Conservation (phyloP, 2,113 vertebrate species). For the Bagarius yarrelli region DNA sequence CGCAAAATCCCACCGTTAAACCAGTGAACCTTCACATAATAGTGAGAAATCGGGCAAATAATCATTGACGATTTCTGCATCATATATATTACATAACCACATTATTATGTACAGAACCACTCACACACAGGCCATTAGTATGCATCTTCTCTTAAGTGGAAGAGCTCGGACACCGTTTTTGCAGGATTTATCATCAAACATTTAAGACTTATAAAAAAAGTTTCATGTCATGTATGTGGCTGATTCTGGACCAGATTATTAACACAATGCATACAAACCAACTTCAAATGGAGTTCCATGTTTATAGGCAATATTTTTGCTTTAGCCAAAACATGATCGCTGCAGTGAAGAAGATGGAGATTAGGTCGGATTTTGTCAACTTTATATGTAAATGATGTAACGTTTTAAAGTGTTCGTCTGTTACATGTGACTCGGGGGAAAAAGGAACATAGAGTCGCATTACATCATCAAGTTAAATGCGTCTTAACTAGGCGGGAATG, state of each 20-base stretch:
- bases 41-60: not conserved
- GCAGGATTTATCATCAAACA: no score
- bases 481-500: no score
- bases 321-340: not conserved
- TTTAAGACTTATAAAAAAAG: no score
- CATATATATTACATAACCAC: not conserved
- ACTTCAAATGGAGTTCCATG: not conserved
- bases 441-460: not conserved
- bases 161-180: no score
- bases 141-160: not conserved
- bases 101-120: no score
- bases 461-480: not conserved
- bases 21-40: not conserved
- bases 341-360: not conserved
- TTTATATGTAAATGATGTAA: not conserved
- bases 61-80: not conserved
- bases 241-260: no score
- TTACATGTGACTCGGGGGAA: no score
- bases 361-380: not conserved
- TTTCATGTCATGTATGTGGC: no score
- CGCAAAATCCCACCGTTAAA: not conserved
- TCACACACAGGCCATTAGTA: not conserved
- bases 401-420: no score
- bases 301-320: not conserved
- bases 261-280: no score